These are phyloP conservation scores for Thymallus thymallus DNA, from an alignment of 2,113 vertebrate genomes.

Conservation along the genomic window DNA sequence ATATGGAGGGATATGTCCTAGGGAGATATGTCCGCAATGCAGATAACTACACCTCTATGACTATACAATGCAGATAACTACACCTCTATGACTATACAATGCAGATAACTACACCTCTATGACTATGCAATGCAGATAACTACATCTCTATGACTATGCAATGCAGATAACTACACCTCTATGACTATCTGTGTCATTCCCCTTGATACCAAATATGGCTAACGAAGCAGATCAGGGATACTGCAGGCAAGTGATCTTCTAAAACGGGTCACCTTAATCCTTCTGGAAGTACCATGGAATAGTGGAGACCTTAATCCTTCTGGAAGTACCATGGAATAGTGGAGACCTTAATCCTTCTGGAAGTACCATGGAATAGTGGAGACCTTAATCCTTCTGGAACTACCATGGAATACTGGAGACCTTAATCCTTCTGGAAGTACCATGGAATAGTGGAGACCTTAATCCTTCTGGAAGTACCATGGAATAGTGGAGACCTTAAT, in stretches of 20 bases:
- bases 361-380: too few species aligned
- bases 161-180: conserved; percentile 65
- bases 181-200: conserved; percentile 62
- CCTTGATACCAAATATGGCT: conserved; percentile 61
- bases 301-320: too few species aligned
- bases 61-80: conserved; percentile 65
- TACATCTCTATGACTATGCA: conserved; percentile 58
- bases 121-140: conserved; percentile 65
- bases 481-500: too few species aligned
- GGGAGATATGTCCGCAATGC: conserved; percentile 61
- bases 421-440: too few species aligned
- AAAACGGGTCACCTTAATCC: neutral
- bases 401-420: too few species aligned
- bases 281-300: neutral
- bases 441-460: too few species aligned
- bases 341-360: too few species aligned
- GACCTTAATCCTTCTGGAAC: neutral
- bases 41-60: conserved; percentile 61
- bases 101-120: conserved; percentile 63
- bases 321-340: too few species aligned
- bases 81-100: conserved; percentile 61
- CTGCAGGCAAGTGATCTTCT: neutral
- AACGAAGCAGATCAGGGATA: neutral
- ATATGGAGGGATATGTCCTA: conserved; percentile 22
- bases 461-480: neutral